Conservation (phyloP, 2,888 invertebrate genomes). For the Himalopsyche tibetana region DNA sequence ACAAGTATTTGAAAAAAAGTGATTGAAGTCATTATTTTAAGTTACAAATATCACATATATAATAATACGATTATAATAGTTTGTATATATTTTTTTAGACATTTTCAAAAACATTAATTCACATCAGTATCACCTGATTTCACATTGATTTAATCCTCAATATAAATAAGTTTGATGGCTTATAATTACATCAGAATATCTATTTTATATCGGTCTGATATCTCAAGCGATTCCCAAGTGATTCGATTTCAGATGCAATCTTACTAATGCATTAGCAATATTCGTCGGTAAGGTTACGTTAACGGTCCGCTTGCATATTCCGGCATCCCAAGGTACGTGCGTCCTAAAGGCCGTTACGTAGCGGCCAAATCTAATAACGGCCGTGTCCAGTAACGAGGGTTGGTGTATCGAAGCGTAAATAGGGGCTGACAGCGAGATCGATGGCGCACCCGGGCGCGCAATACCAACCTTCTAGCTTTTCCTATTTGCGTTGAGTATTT, state of each 20-base stretch:
- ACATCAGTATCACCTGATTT: no score
- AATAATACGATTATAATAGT: no score
- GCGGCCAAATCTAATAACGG: slow-evolving; percentile 64
- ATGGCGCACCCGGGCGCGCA: slow-evolving; percentile 53
- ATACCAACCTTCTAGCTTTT: slow-evolving; percentile 29
- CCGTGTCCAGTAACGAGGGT: slow-evolving; percentile 65
- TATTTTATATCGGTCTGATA: no score
- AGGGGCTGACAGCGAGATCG: slow-evolving; percentile 64
- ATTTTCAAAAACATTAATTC: no score
- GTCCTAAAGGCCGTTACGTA: slow-evolving; percentile 51
- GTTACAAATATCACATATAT: no score
- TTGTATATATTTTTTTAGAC: no score
- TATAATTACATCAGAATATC: no score
- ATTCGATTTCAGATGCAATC: slow-evolving; percentile 39
- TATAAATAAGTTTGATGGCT: no score
- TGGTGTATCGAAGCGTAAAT: slow-evolving; percentile 65
- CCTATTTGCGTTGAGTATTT: slow-evolving; percentile 17
- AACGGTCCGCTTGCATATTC: slow-evolving; percentile 35
- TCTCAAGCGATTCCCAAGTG: not conserved
- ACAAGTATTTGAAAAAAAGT: no score
- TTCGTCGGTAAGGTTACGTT: slow-evolving; percentile 34
- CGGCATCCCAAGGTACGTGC: slow-evolving; percentile 42
- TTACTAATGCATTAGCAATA: slow-evolving; percentile 40
- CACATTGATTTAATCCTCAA: no score
- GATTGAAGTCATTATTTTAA: no score